Percentiles rank a stretch among this genome's conserved stretches.
phyloP scores from a whole-genome alignment of 1,140 invertebrate genomes.

The Stegodyphus mimosarum region DNA sequence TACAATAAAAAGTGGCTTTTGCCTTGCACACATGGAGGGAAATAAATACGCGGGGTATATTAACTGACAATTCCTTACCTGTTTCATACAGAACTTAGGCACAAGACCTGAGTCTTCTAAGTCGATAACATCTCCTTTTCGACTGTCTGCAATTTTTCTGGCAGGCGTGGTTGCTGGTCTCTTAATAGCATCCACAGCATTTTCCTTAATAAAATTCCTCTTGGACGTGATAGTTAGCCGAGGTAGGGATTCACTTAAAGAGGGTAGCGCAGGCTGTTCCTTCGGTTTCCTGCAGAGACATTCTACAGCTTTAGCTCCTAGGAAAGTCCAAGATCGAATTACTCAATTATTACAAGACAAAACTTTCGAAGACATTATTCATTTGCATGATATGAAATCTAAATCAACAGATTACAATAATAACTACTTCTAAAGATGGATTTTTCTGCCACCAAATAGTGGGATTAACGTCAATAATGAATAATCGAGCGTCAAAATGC shows the following conservation, averaged over 20 bases:
- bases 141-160: not conserved
- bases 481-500: no score
- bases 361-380: not conserved
- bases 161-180: not conserved
- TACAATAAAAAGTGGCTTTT: not conserved
- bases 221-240: not conserved
- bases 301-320: not conserved
- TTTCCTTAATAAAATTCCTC: slow-evolving; percentile 1
- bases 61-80: not conserved
- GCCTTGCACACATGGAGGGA: no score
- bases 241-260: no score
- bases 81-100: not conserved
- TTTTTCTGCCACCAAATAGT: no score
- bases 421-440: not conserved
- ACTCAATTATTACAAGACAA: not conserved
- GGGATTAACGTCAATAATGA: no score
- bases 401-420: not conserved
- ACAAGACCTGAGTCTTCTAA: slow-evolving; percentile 16
- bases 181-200: not conserved
- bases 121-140: slow-evolving; percentile 15
- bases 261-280: not conserved
- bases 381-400: not conserved
- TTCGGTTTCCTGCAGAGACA: not conserved
- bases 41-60: no score
- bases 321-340: not conserved